Evolutionary conservation across 1,140 invertebrate species (phyloP), one percentile per base, ranked within the genome.

Genomic region (Nebria ingens): DNA sequence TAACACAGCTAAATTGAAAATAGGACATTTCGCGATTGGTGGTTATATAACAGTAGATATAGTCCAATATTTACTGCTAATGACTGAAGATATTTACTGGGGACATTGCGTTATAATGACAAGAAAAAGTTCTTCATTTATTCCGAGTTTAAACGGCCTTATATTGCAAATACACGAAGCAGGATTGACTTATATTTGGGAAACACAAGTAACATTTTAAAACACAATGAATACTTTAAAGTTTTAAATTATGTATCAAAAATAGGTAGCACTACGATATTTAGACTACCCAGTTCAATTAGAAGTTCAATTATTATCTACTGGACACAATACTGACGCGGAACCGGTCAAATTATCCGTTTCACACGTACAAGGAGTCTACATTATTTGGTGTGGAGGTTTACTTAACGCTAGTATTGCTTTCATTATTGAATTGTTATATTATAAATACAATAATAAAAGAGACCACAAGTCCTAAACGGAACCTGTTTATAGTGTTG

Each of bases 21-120:
- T 38, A 78, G 76, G 77, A 54, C 68, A 75, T 59, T 80, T 71
- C 63, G 78, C 78, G 12, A 73, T 79, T 58, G 78, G 77, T 21
- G 71, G 74, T 15, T 80, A 79, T 57, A 73, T 80, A 45, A 73
- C 72, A 2, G 68, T 74, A 55, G 72, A 79, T 53, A 70, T 71
- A 3, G 66, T 76, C 2, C 59, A 68, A 29, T 67, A 74, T 56
- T 71, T 73, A 51, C 73, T 73, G 50, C 58, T 78, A 25, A 79
- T 81, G 75, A 58, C 68, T 23, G 71, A 79, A 59, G 74, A 80
- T 62, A 71, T 80, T 54, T 80, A 80, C 59, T 80, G 72, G 64
- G 78, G 78, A 59, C 69, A 77, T 50, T 76, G 74, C 61, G 71
- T 79, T 15, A 60, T 75, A 9, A 78, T 79, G 76, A 56, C 74